Base-by-base conservation (phyloP, 2,113 vertebrate genomes). In the Chaetodon trifascialis region DNA sequence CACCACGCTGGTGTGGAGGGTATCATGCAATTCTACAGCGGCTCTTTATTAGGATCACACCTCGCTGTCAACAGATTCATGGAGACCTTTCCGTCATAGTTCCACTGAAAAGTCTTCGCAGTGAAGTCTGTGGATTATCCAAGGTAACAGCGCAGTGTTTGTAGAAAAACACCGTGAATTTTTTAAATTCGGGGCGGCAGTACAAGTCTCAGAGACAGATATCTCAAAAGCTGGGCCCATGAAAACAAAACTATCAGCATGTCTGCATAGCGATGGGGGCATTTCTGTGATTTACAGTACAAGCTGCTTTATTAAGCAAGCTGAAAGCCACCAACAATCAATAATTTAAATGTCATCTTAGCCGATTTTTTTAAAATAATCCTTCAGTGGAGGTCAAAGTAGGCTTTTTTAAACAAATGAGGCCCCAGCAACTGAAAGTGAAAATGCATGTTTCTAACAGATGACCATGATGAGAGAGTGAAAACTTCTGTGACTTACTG, bases 361-460 rank as follows among this genome's bases (percentile, higher is more conserved):
- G 40, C 71, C 1, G 21, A 60, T 78, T 52, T 40, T 40, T 30
- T 60, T 30, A 17, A 58, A 76, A 72, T 44, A 80, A 65, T 77
- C 62, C 59, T 60, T 4, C 10, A 4, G 38, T 14, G 63, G 64
- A 79, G n/a, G 65, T 62, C 38, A 14, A 19, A 40, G 54, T 16
- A 21, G 44, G 30, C 3, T 30, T 30, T 30, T 68, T 65, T 40
- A 54, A 72, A 82, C 38, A 62, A 77, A 78, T 7, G 55, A 90
- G 51, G 69, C 73, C 86, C 49, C 72, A 21, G 54, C 19, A 68
- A 70, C 46, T 52, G 15, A 58, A 83, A 68, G 14, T 44, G 19
- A 58, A 68, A 66, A 72, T 65, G 38, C 80, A 47, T n/a, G 78
- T 83, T 84, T 60, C 65, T 74, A 74, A 85, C 80, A 82, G 78